Base-by-base conservation (phyloP, 2,797 vertebrate genomes). In the Gorsachius magnificus region DNA sequence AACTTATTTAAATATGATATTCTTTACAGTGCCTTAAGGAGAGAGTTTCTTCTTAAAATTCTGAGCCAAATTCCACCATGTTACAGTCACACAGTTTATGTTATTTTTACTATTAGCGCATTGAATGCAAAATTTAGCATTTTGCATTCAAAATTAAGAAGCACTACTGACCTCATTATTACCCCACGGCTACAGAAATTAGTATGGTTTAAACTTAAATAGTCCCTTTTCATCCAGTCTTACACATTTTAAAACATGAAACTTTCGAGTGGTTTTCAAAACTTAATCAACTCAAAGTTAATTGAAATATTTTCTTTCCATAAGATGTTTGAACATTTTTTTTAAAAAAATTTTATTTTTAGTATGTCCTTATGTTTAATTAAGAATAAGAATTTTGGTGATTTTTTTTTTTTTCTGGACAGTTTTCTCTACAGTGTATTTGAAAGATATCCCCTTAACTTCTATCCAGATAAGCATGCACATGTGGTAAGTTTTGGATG, bases 1-100 rank as follows among this genome's bases (percentile, higher is more conserved):
- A 93, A 95, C 65, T 83, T 92, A 87, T 92, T 95, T 91, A 94
- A 95, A 63, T 79, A 83, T 71, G n/a, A 48, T 91, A 61, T 86
- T 93, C 81, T 90, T 83, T 94, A 58, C 57, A 48, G 5, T 72
- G 36, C 86, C 74, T 93, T 72, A 90, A 76, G 63, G 83, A 81
- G 64, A 76, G n/a, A 63, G 56, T 50, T 95, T 94, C 14, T 80
- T 87, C 90, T 83, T 81, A 31, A 75, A 92, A 75, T 87, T 95
- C 54, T 58, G 65, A 81, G 51, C 72, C 89, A 88, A 93, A 94
- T 86, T 95, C 65, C 51, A 72, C 91, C 35, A 51, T 63, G 35
- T 72, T 91, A 43, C 19, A 66, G 58, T 83, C 58, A 87, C 54
- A 36, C 16, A 90, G 33, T 77, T 79, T 46, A n/a, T 65, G 72